A percentile compares a stretch with the other conserved stretches of the same genome.
phyloP scores from a whole-genome alignment of 2,797 vertebrate genomes.

The Lithobates sylvaticus region DNA sequence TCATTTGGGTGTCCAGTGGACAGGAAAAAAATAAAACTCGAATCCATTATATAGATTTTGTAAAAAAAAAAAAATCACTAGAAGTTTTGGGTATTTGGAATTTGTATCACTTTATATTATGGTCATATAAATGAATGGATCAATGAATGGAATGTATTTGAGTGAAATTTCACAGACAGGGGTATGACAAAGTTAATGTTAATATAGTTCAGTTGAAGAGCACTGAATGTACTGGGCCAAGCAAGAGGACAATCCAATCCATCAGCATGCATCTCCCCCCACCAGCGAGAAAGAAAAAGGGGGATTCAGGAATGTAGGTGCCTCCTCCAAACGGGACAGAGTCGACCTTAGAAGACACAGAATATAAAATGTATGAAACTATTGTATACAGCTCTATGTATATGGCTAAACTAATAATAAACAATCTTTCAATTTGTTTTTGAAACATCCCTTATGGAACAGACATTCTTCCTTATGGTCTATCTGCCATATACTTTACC shows the following conservation, averaged over 20 bases:
- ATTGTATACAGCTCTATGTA: not conserved
- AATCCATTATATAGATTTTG: not conserved
- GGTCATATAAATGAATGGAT: not conserved
- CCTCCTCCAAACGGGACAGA: slow-evolving; percentile 60
- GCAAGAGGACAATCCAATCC: slow-evolving; percentile 46
- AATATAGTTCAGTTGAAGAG: slow-evolving; percentile 4
- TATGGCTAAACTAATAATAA: not conserved
- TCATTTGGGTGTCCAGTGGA: not conserved
- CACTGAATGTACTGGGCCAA: slow-evolving; percentile 20
- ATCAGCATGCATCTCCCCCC: slow-evolving; percentile 50
- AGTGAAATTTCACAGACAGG: not conserved
- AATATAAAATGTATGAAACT: slow-evolving; percentile 32
- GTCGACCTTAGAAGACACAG: slow-evolving; percentile 37
- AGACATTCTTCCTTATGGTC: not conserved
- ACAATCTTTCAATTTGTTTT: not conserved
- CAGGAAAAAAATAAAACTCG: not conserved
- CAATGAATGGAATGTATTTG: not conserved
- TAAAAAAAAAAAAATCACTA: not conserved
- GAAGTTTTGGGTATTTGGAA: not conserved
- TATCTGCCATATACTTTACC: not conserved
- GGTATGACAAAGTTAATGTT: not conserved
- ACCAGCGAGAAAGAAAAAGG: slow-evolving; percentile 44
- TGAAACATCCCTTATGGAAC: not conserved
- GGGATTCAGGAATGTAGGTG: slow-evolving; percentile 37
- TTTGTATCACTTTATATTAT: not conserved